Percentiles rank a stretch among this genome's conserved stretches.
Evolutionary conservation across 92 coral and sea anemone genomes (phyloP).

Genomic region (Meandrina meandrites): DNA sequence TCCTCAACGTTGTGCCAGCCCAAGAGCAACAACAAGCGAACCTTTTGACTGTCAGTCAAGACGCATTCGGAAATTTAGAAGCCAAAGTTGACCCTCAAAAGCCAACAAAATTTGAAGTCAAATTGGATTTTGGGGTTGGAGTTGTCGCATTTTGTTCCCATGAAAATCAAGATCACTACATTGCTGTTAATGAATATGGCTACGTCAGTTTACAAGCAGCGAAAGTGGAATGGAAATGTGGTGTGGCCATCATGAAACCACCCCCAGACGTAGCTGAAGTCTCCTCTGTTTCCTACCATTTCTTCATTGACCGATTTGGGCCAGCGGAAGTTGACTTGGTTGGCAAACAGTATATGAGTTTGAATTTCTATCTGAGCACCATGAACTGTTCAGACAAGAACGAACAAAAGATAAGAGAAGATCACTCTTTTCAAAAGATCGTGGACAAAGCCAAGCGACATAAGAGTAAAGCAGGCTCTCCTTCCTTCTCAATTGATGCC

Average conservation of each 20-base stretch:
- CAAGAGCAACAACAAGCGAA: neutral
- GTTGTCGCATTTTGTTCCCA: slow-evolving; percentile 35
- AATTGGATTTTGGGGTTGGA: slow-evolving; percentile 52
- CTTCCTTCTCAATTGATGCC: slow-evolving; percentile 13
- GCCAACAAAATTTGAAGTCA: slow-evolving; percentile 34
- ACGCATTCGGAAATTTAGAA: neutral
- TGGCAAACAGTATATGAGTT: slow-evolving; percentile 40
- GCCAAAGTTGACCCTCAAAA: slow-evolving; percentile 14
- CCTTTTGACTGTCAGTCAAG: neutral
- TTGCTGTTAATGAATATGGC: slow-evolving; percentile 24
- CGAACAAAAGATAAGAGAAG: slow-evolving; percentile 40
- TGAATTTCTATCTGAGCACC: slow-evolving; percentile 52
- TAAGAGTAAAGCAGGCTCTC: too few species aligned
- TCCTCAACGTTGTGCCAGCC: slow-evolving; percentile 2
- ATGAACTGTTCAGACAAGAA: slow-evolving; percentile 14
- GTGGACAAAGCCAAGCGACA: slow-evolving; percentile 14
- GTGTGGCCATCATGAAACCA: slow-evolving; percentile 26
- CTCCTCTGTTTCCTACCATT: slow-evolving; percentile 1
- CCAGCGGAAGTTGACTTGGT: slow-evolving; percentile 18
- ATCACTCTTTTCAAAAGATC: slow-evolving; percentile 19
- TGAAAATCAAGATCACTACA: slow-evolving; percentile 1
- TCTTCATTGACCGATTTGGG: slow-evolving; percentile 23
- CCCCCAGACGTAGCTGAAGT: neutral
- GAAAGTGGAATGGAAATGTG: slow-evolving; percentile 18
- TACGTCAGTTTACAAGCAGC: slow-evolving; percentile 18